A percentile compares a stretch with the other conserved stretches of the same genome.
Conservation (phyloP, 1,140 invertebrate species). For the Globodera rostochiensis region DNA sequence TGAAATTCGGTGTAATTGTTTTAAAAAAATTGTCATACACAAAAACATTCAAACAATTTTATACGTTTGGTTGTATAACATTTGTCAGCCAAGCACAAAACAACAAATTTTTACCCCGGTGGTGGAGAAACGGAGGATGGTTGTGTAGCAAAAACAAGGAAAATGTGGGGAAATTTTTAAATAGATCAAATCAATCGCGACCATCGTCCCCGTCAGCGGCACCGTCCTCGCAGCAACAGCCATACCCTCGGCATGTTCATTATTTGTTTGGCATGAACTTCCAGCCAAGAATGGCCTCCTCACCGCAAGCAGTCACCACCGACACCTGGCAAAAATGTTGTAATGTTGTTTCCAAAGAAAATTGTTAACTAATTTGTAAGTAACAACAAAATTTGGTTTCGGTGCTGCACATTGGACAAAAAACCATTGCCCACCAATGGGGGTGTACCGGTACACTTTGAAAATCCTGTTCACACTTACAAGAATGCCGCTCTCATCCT, state of each 20-base stretch:
- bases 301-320: slow-evolving; percentile 60
- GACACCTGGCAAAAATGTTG: slow-evolving; percentile 19
- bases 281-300: slow-evolving; percentile 59
- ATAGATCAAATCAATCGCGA: neutral
- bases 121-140: neutral
- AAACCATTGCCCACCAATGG: neutral
- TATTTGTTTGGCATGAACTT: slow-evolving; percentile 62
- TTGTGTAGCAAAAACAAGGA: neutral
- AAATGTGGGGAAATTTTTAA: neutral
- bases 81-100: neutral
- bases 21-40: too few species aligned
- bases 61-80: neutral
- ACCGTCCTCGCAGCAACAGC: too few species aligned
- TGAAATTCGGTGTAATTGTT: too few species aligned
- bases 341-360: too few species aligned
- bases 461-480: slow-evolving; percentile 7
- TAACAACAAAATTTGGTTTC: slow-evolving; percentile 6
- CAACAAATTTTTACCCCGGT: neutral
- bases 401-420: neutral
- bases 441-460: neutral
- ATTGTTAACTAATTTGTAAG: neutral
- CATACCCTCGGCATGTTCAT: neutral
- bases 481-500: slow-evolving; percentile 59
- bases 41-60: neutral
- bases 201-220: neutral